Percentiles rank a stretch among this genome's conserved stretches.
These are phyloP conservation scores for Oasisia sp. DNA, from an alignment of 2,888 invertebrate species.

Conservation along the genomic window DNA sequence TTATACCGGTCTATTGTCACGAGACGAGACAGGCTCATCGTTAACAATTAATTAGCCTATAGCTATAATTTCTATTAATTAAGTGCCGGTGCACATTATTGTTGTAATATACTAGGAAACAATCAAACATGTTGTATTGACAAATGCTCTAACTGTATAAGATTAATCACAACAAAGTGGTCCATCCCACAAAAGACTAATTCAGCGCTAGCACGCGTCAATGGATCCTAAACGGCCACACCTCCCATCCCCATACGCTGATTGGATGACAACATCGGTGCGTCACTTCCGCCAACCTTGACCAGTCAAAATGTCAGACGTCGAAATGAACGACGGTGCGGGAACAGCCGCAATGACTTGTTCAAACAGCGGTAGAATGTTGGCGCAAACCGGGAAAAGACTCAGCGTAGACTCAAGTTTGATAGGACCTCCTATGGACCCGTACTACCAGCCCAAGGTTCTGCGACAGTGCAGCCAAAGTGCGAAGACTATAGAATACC, in stretches of 20 bases:
- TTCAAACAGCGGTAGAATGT: not conserved
- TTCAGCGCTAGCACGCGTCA: not conserved
- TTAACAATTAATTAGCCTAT: not conserved
- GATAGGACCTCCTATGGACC: not conserved
- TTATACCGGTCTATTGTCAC: not conserved
- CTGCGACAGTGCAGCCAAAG: conserved; percentile 13
- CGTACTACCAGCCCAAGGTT: conserved; percentile 20
- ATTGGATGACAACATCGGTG: not conserved
- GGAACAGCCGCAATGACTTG: not conserved
- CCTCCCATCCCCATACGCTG: not conserved
- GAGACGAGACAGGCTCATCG: not conserved
- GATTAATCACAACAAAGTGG: not conserved
- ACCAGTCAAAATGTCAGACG: not conserved
- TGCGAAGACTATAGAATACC: not conserved
- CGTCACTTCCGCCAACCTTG: not conserved
- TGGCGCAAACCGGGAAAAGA: conserved; percentile 18
- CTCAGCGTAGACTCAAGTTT: conserved; percentile 8
- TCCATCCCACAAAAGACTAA: not conserved
- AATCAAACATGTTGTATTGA: not conserved
- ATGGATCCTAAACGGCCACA: not conserved
- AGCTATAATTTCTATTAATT: not conserved
- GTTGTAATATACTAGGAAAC: not conserved
- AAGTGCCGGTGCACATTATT: too few relatives aligned
- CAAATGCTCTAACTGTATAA: not conserved
- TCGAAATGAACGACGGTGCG: not conserved